A percentile compares a stretch with the other conserved stretches of the same genome.
Evolutionary conservation across 2,113 vertebrate species (phyloP).

Genomic region (Albula goreensis): DNA sequence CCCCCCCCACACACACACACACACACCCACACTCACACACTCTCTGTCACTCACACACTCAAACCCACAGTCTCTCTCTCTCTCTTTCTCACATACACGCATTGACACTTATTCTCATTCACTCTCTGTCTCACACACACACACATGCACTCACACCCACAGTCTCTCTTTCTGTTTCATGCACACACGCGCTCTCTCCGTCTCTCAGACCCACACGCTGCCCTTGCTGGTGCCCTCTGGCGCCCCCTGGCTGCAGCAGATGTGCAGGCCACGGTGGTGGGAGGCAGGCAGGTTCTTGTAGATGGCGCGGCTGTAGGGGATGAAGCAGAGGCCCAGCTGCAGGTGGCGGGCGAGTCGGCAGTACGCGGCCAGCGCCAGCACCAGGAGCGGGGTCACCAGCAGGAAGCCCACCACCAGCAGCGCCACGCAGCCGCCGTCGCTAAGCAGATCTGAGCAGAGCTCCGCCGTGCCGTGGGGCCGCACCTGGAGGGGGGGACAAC

Average conservation of each 20-base stretch:
- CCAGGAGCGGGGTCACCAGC: conserved; percentile 80
- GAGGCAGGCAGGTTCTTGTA: conserved; percentile 74
- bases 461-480: conserved; percentile 66
- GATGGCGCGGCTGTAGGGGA: conserved; percentile 86
- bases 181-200: too few species aligned
- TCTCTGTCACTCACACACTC: not conserved
- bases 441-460: conserved; percentile 77
- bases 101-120: not conserved
- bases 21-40: too few species aligned
- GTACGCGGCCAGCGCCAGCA: conserved; percentile 83
- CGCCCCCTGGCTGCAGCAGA: conserved; percentile 61
- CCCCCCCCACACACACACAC: too few species aligned
- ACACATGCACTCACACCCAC: too few species aligned
- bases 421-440: conserved; percentile 77
- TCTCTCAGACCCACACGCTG: conserved; percentile 79
- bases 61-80: not conserved
- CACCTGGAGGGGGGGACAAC: conserved; percentile 63
- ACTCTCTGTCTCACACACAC: not conserved
- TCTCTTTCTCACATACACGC: not conserved
- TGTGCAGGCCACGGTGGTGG: conserved; percentile 41
- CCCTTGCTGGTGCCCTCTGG: conserved; percentile 62
- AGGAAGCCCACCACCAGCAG: conserved; percentile 84
- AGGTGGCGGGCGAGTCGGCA: conserved; percentile 82
- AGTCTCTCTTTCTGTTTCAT: too few species aligned
- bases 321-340: conserved; percentile 82